Evolutionary conservation across 2,797 vertebrate species (phyloP).

Genomic region (Chelidonichthys spinosus): DNA sequence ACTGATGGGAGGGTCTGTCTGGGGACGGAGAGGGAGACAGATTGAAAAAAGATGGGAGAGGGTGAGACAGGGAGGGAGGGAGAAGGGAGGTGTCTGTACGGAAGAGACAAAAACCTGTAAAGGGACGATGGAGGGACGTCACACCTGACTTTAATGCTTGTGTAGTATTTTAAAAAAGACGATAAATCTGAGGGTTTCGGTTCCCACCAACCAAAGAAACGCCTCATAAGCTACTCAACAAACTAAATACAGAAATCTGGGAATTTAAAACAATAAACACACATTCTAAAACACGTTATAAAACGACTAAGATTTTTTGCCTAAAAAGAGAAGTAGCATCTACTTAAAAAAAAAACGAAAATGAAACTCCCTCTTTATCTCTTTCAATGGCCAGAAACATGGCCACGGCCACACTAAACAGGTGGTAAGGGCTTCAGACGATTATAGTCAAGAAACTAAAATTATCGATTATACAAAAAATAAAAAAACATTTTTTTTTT

Average conservation of each 20-base stretch:
- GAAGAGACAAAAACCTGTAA: slow-evolving; percentile 30
- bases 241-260: not conserved
- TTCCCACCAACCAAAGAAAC: not conserved
- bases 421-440: not conserved
- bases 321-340: not conserved
- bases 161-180: not conserved
- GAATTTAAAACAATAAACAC: not conserved
- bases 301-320: not conserved
- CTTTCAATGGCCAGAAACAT: not conserved
- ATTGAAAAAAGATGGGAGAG: slow-evolving; percentile 55
- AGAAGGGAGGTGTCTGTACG: slow-evolving; percentile 1
- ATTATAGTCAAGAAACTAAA: slow-evolving; percentile 1
- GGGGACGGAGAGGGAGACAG: slow-evolving; percentile 50
- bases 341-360: not conserved
- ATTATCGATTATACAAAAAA: not conserved
- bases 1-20: slow-evolving; percentile 67
- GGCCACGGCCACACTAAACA: not conserved
- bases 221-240: not conserved
- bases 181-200: not conserved
- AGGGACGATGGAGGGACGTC: slow-evolving; percentile 11
- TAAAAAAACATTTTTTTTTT: not conserved
- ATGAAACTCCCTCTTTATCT: not conserved
- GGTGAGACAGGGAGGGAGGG: slow-evolving; percentile 19
- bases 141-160: slow-evolving; percentile 19
- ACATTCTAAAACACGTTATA: not conserved